These are phyloP conservation scores for Microcebus ravelobensis DNA, from an alignment of 2,113 vertebrate species.

Conservation along the genomic window DNA sequence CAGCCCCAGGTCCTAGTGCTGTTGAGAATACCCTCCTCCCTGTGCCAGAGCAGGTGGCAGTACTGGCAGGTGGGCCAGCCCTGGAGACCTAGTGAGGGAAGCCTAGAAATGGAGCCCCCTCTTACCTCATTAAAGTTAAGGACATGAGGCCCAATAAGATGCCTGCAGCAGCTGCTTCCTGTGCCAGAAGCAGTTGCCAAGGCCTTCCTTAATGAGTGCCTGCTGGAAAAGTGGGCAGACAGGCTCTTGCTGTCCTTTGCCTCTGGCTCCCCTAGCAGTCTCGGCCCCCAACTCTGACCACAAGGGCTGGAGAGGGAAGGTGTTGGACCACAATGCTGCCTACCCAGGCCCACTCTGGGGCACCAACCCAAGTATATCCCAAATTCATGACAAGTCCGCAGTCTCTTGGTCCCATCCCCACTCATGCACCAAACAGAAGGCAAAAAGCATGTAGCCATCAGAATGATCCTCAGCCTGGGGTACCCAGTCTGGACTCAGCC, in stretches of 20 bases:
- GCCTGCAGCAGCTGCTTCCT: constrained; percentile 73
- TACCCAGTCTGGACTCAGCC: background rate
- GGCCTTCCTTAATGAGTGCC: constrained; percentile 52
- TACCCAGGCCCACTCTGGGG: background rate
- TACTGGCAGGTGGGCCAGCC: constrained; percentile 37
- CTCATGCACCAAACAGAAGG: background rate
- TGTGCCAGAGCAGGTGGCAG: background rate
- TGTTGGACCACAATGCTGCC: background rate
- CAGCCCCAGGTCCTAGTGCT: background rate
- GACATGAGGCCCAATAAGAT: background rate
- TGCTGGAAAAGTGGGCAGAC: background rate
- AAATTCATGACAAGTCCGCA: background rate
- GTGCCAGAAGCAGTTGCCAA: constrained; percentile 64
- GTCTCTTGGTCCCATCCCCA: background rate
- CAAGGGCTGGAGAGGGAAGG: background rate
- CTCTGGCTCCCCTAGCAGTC: background rate
- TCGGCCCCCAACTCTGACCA: background rate
- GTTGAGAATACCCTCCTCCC: background rate
- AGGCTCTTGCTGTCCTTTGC: background rate
- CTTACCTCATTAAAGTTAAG: background rate
- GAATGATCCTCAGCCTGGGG: background rate
- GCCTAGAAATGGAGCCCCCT: constrained; percentile 18
- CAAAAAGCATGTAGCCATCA: background rate
- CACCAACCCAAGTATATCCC: background rate
- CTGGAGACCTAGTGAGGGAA: constrained; percentile 32